phyloP scores from a whole-genome alignment of 2,888 invertebrate genomes.

The Bugula neritina region DNA sequence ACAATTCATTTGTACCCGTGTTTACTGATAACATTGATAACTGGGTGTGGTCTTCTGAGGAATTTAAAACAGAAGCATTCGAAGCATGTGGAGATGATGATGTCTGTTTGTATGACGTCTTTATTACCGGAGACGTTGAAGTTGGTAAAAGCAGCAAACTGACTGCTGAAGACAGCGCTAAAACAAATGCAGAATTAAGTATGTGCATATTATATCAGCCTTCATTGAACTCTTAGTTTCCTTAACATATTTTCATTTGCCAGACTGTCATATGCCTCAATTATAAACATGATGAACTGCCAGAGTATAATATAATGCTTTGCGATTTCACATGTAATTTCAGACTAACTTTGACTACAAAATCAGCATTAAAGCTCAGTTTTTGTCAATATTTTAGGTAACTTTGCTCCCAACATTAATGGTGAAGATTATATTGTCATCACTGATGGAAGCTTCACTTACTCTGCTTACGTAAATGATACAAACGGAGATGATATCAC shows the following conservation, averaged over 20 bases:
- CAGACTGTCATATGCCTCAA: too few species aligned
- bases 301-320: too few species aligned
- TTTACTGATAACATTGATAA: constrained; percentile 20
- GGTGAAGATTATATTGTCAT: background rate
- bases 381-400: background rate
- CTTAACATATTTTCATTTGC: too few species aligned
- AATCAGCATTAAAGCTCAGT: too few species aligned
- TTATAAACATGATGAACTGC: too few species aligned
- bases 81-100: background rate
- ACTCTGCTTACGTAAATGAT: background rate
- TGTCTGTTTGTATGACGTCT: constrained; percentile 14
- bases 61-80: background rate
- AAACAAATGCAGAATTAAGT: background rate
- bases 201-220: background rate
- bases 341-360: too few species aligned
- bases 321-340: too few species aligned
- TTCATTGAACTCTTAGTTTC: too few species aligned
- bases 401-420: constrained; percentile 16
- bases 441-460: background rate
- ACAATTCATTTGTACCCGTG: constrained; percentile 21
- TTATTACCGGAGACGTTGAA: constrained; percentile 2
- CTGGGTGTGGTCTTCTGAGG: constrained; percentile 16
- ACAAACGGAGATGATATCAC: constrained; percentile 18
- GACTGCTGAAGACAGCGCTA: constrained; percentile 9
- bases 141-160: constrained; percentile 12